Evolutionary conservation across 2,797 vertebrate species (phyloP).

Genomic region (Pangasius mekongensis): DNA sequence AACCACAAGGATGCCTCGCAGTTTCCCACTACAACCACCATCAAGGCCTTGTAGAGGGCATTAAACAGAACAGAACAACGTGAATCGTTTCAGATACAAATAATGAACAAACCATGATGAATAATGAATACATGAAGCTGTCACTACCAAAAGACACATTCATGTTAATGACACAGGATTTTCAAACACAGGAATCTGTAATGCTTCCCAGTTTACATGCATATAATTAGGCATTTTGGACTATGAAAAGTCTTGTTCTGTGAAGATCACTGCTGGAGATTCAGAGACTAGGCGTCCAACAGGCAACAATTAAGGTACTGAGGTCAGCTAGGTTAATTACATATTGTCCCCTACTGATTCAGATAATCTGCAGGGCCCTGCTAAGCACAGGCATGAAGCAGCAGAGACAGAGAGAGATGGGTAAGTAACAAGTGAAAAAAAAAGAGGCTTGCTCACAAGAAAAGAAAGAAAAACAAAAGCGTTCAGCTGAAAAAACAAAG

Average conservation of each 20-base stretch:
- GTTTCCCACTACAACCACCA: slow-evolving; percentile 29
- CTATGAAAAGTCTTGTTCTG: slow-evolving; percentile 30
- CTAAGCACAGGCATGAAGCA: slow-evolving; percentile 75
- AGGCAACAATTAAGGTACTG: slow-evolving; percentile 81
- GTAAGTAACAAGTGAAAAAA: slow-evolving; percentile 33
- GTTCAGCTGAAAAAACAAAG: slow-evolving; percentile 32
- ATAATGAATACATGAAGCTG: slow-evolving; percentile 4
- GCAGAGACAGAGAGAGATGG: slow-evolving; percentile 19
- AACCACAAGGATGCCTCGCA: slow-evolving; percentile 29
- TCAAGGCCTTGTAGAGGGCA: slow-evolving; percentile 39
- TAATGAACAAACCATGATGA: slow-evolving; percentile 15
- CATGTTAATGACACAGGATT: slow-evolving; percentile 22
- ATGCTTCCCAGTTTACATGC: slow-evolving; percentile 34
- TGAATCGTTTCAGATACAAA: slow-evolving; percentile 45
- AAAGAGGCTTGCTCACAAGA: slow-evolving; percentile 18
- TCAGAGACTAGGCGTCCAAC: slow-evolving; percentile 72
- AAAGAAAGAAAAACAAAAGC: slow-evolving; percentile 15
- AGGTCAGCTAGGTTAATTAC: slow-evolving; percentile 89
- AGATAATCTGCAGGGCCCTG: slow-evolving; percentile 78
- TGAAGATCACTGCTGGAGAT: slow-evolving; percentile 78
- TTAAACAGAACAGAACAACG: slow-evolving; percentile 48
- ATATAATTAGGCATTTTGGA: slow-evolving; percentile 36
- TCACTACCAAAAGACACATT: slow-evolving; percentile 16
- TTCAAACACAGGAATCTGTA: background rate
- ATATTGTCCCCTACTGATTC: slow-evolving; percentile 84